A percentile compares a stretch with the other conserved stretches of the same genome.
Conservation (phyloP, 2,797 vertebrate species). For the Malurus leucopterus region DNA sequence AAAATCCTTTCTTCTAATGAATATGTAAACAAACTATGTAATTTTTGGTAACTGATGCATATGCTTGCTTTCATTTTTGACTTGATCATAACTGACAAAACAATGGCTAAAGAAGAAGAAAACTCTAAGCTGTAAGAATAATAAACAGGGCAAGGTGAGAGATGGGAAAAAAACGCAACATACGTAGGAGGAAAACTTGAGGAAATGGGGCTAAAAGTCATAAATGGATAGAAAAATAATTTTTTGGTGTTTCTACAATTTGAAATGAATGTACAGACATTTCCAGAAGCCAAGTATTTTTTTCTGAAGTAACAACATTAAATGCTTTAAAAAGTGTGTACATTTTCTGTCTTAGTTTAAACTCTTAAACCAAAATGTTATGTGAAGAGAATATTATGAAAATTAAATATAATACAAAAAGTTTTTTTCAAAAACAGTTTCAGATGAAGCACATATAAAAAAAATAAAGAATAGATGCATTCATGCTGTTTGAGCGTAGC, state of each 20-base stretch:
- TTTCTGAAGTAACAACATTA: neutral
- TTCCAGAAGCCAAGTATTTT: neutral
- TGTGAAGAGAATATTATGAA: neutral
- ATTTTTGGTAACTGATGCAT: conserved; percentile 25
- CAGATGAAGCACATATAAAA: neutral
- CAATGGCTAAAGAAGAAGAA: neutral
- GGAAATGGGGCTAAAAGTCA: neutral
- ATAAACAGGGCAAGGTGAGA: neutral
- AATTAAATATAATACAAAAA: neutral
- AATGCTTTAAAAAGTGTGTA: neutral
- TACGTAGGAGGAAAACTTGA: neutral
- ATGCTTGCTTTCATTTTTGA: conserved; percentile 15
- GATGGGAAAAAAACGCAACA: neutral
- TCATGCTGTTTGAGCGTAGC: neutral
- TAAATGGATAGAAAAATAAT: neutral
- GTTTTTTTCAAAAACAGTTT: neutral
- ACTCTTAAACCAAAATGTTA: neutral
- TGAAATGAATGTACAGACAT: neutral
- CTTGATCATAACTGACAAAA: conserved; percentile 8
- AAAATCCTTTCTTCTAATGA: conserved; percentile 9
- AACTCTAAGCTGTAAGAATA: conserved; percentile 20
- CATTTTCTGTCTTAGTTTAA: neutral
- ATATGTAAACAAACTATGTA: neutral
- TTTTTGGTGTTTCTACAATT: neutral
- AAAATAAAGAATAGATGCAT: neutral